phyloP scores from a whole-genome alignment of 2,797 vertebrate species.

The Sebastes cheni region DNA sequence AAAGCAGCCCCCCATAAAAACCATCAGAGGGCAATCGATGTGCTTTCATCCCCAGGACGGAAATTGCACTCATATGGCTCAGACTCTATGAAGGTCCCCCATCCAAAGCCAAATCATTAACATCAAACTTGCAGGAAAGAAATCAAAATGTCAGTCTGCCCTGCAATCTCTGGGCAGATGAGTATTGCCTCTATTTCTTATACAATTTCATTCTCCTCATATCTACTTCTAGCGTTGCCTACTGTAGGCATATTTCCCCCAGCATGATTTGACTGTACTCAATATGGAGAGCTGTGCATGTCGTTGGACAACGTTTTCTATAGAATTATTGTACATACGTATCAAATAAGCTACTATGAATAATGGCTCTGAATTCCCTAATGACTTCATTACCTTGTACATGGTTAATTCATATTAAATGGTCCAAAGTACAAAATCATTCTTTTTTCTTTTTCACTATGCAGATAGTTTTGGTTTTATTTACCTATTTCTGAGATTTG shows the following conservation, averaged over 20 bases:
- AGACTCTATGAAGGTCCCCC: conserved; percentile 78
- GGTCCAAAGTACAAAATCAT: background rate
- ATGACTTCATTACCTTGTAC: conserved; percentile 11
- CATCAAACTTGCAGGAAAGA: conserved; percentile 81
- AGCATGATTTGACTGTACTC: background rate
- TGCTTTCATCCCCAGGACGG: conserved; percentile 81
- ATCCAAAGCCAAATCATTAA: conserved; percentile 82
- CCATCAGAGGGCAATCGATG: conserved; percentile 84
- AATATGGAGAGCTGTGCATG: conserved; percentile 5
- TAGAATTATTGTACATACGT: background rate
- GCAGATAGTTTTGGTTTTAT: background rate
- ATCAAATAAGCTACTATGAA: conserved; percentile 10
- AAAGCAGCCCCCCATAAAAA: conserved; percentile 80
- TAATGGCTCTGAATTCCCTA: background rate
- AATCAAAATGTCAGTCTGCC: conserved; percentile 81
- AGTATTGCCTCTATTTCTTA: conserved; percentile 67
- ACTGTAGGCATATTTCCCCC: conserved; percentile 38
- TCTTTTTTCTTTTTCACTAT: background rate
- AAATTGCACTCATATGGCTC: conserved; percentile 84
- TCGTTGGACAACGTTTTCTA: background rate
- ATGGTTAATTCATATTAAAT: conserved; percentile 12
- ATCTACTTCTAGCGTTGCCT: conserved; percentile 21
- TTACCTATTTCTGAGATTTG: background rate
- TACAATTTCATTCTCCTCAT: conserved; percentile 57
- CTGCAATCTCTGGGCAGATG: conserved; percentile 71